A percentile compares a stretch with the other conserved stretches of the same genome.
These are phyloP conservation scores for Dicaeum eximium DNA, from an alignment of 2,113 vertebrate species.

Conservation along the genomic window DNA sequence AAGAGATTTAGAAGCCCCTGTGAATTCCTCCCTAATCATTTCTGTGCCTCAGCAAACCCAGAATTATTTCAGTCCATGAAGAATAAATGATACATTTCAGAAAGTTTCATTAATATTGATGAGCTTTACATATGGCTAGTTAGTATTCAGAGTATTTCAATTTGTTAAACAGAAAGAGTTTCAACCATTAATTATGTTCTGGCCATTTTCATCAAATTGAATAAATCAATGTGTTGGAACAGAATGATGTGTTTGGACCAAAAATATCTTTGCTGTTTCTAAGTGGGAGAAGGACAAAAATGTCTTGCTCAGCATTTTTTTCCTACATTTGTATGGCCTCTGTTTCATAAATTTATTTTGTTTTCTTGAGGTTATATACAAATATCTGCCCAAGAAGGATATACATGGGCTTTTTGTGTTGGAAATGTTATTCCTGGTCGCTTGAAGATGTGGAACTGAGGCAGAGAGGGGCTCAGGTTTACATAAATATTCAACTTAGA, in stretches of 20 bases:
- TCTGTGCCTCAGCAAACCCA: neutral
- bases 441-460: neutral
- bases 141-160: constrained; percentile 65
- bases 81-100: constrained; percentile 58
- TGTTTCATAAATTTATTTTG: neutral
- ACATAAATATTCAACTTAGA: neutral
- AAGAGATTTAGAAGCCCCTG: neutral
- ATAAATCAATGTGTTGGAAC: constrained; percentile 51
- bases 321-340: neutral
- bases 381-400: neutral
- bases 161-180: constrained; percentile 67
- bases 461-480: neutral
- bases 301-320: neutral
- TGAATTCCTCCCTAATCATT: neutral
- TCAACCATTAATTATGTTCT: constrained; percentile 55
- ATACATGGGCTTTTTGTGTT: neutral
- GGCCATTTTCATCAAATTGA: constrained; percentile 55
- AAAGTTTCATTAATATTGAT: constrained; percentile 73
- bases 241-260: neutral
- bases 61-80: neutral
- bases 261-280: neutral
- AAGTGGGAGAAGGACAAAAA: neutral
- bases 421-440: neutral
- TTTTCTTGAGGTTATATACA: neutral
- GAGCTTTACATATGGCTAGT: constrained; percentile 62